phyloP scores from a whole-genome alignment of 2,797 vertebrate genomes.

The Protonibea diacanthus region DNA sequence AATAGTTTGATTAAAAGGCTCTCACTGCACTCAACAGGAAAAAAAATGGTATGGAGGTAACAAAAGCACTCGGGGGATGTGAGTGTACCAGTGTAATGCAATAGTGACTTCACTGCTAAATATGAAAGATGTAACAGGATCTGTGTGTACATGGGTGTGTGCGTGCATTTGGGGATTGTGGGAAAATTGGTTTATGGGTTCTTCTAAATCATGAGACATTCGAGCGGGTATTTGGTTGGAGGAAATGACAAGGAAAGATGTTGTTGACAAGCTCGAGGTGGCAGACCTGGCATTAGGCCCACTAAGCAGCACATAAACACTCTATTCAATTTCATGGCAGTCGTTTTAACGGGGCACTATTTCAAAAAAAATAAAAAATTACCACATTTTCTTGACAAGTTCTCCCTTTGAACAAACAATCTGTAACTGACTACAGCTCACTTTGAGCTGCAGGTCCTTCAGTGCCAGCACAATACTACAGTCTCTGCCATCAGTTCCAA shows the following conservation, averaged over 20 bases:
- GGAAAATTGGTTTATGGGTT: conserved; percentile 43
- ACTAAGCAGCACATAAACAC: conserved; percentile 68
- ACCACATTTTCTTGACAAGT: conserved; percentile 57
- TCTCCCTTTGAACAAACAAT: conserved; percentile 54
- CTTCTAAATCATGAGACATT: conserved; percentile 48
- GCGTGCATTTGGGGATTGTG: background rate
- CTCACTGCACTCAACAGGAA: conserved; percentile 17
- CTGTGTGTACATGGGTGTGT: conserved; percentile 8
- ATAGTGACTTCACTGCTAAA: conserved; percentile 38
- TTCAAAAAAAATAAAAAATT: conserved; percentile 19
- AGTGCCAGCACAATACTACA: conserved; percentile 58
- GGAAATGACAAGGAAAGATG: conserved; percentile 61
- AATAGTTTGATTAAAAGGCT: conserved; percentile 60
- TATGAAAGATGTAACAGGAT: conserved; percentile 23
- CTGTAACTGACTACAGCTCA: conserved; percentile 55
- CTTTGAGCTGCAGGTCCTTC: conserved; percentile 20
- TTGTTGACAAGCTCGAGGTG: conserved; percentile 63
- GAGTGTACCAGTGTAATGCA: conserved; percentile 36
- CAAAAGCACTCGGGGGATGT: conserved; percentile 10
- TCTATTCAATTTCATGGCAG: conserved; percentile 69
- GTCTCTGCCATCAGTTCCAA: conserved; percentile 60
- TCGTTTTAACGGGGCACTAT: conserved; percentile 67
- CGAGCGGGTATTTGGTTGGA: conserved; percentile 39
- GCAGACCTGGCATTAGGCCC: conserved; percentile 53
- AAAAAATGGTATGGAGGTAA: conserved; percentile 15